Base-by-base conservation (phyloP, 2,797 vertebrate genomes). In the Diplodus puntazzo region DNA sequence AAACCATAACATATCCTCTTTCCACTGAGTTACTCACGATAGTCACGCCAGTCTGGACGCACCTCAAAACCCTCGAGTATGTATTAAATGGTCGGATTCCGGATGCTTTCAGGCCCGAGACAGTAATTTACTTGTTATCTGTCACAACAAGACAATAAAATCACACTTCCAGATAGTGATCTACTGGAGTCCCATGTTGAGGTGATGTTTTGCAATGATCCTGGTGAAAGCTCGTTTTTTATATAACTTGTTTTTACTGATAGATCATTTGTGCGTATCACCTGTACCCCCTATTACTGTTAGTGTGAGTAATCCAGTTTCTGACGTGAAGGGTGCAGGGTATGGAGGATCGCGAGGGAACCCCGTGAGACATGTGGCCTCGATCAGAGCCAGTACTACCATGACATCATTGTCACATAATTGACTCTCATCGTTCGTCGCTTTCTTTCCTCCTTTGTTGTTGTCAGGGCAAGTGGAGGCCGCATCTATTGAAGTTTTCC, bases 401-500 rank as follows among this genome's bases (percentile, higher is more conserved):
- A 88, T 95, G 92, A 94, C 92, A 92, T 96, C 92, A 95, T 66
- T 87, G 89, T 91, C 93, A 94, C 90, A 85, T 93, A 90, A 92
- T 85, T 73, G 79, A 92, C 79, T 89, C 77, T 89, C 88, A 82
- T 90, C 74, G 23, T 84, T 77, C 52, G 30, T 59, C 53, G 45
- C 69, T 79, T 62, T 80, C 69, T 82, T 85, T 72, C 45, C 73
- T 77, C 50, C 65, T 83, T 82, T 78, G 67, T 81, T 85, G 71
- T 82, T 85, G 71, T 82, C 88, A 59, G 80, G 68, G 73, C 69
- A 80, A 84, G 61, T 43, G 73, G 80, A 82, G 71, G 81, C 76
- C 75, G 45, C 86, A 71, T 84, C 68, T 46, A 84, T 88, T 86
- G 79, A 85, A 83, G 76, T 74, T 68, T 77, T 85, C 65, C 65